phyloP scores from a whole-genome alignment of 2,113 vertebrate genomes.

The Channa maculata region DNA sequence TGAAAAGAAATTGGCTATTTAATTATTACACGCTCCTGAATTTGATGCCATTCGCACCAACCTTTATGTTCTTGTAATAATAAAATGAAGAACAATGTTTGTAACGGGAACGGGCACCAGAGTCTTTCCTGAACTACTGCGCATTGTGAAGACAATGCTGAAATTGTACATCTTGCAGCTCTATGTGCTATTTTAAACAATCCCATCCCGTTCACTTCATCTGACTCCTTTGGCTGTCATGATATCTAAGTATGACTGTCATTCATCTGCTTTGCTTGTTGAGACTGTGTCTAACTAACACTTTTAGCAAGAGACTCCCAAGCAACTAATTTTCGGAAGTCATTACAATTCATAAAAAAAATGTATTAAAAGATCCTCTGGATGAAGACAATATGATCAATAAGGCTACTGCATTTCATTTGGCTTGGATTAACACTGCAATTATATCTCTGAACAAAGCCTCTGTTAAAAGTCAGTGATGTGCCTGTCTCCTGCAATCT shows the following conservation, averaged over 20 bases:
- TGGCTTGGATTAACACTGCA: constrained; percentile 66
- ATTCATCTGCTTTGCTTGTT: constrained; percentile 31
- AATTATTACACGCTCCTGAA: too few species aligned
- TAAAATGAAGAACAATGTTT: too few species aligned
- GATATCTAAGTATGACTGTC: constrained; percentile 8
- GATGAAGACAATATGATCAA: constrained; percentile 72
- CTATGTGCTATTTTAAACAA: too few species aligned
- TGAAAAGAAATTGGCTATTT: too few species aligned
- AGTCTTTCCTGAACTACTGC: too few species aligned
- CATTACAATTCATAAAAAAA: constrained; percentile 68
- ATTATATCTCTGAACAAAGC: constrained; percentile 59
- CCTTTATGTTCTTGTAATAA: too few species aligned
- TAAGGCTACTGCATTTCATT: constrained; percentile 75
- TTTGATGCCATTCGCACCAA: too few species aligned
- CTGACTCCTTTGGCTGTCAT: background rate
- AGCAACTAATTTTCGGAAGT: constrained; percentile 13
- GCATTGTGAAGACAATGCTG: too few species aligned
- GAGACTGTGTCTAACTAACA: constrained; percentile 27
- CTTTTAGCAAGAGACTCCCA: constrained; percentile 18
- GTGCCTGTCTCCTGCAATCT: constrained; percentile 27
- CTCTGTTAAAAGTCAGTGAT: constrained; percentile 49
- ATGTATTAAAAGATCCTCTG: constrained; percentile 58
- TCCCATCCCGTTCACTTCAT: background rate
- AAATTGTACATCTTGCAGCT: too few species aligned
- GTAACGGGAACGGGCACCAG: too few species aligned